These are phyloP conservation scores for Drosophila longiperda DNA, from an alignment of 2,888 invertebrate genomes.

Conservation along the genomic window DNA sequence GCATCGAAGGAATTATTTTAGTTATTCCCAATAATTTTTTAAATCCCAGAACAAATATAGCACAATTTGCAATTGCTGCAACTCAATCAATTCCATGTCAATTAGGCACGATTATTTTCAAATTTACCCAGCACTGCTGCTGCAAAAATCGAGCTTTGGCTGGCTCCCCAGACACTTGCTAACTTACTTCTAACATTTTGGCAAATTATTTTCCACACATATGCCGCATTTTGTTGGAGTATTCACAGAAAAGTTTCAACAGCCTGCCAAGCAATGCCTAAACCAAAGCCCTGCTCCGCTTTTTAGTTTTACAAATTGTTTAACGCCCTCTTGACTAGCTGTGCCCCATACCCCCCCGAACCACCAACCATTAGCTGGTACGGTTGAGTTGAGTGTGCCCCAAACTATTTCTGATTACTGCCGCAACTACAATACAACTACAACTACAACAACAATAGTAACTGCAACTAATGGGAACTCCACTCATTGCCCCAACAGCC, in stretches of 20 bases:
- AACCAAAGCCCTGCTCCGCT: conserved; percentile 47
- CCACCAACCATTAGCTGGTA: not conserved
- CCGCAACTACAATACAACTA: conserved; percentile 63
- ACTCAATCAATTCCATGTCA: not conserved
- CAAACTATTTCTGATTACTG: conserved; percentile 78
- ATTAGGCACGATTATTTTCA: not conserved
- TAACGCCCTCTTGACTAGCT: conserved; percentile 7
- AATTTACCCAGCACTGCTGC: not conserved
- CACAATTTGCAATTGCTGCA: not conserved
- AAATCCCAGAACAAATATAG: not conserved
- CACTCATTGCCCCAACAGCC: conserved; percentile 46
- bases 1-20: not conserved
- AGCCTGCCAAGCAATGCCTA: conserved; percentile 50
- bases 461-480: conserved; percentile 60
- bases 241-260: conserved; percentile 67
- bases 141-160: conserved; percentile 15
- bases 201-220: conserved; percentile 53
- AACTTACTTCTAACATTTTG: conserved; percentile 26
- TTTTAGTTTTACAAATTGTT: conserved; percentile 63
- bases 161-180: not conserved
- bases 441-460: conserved; percentile 35
- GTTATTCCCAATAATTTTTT: not conserved
- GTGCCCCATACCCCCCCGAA: not conserved
- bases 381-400: conserved; percentile 38
- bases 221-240: conserved; percentile 54